Conservation (phyloP, 2,888 invertebrate species). For the Drosophila setosimentum region DNA sequence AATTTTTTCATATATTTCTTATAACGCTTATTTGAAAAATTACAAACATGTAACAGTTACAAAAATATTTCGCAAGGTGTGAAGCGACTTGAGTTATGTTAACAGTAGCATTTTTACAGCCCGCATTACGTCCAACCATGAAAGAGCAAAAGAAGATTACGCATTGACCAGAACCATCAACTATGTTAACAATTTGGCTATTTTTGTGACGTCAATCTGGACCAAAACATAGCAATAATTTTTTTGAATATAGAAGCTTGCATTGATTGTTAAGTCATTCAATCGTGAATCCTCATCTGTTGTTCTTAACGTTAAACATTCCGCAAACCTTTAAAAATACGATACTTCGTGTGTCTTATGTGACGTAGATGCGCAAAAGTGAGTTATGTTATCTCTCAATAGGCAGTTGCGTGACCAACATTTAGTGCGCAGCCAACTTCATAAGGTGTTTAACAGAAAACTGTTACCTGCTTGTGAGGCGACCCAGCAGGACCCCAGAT, state of each 20-base stretch:
- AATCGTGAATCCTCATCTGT: neutral
- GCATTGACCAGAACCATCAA: neutral
- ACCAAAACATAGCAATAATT: neutral
- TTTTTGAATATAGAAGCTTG: neutral
- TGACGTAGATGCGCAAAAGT: neutral
- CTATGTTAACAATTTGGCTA: neutral
- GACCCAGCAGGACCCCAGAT: slow-evolving; percentile 10
- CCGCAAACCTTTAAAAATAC: neutral
- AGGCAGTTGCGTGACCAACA: neutral
- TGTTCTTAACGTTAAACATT: neutral
- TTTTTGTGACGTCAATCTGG: neutral
- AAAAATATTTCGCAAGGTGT: neutral
- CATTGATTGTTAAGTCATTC: neutral
- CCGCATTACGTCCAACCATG: too few species aligned
- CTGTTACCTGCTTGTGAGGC: slow-evolving; percentile 7
- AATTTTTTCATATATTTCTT: too few species aligned
- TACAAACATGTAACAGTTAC: neutral
- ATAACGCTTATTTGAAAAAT: neutral
- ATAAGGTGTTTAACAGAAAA: slow-evolving; percentile 15
- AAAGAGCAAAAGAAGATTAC: neutral
- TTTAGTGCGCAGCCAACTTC: slow-evolving; percentile 33
- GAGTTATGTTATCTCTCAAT: neutral
- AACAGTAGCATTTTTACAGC: neutral
- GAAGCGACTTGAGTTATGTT: neutral
- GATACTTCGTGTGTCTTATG: too few species aligned